These are phyloP conservation scores for Craseonycteris thonglongyai DNA, from an alignment of 2,113 vertebrate genomes.

Conservation along the genomic window DNA sequence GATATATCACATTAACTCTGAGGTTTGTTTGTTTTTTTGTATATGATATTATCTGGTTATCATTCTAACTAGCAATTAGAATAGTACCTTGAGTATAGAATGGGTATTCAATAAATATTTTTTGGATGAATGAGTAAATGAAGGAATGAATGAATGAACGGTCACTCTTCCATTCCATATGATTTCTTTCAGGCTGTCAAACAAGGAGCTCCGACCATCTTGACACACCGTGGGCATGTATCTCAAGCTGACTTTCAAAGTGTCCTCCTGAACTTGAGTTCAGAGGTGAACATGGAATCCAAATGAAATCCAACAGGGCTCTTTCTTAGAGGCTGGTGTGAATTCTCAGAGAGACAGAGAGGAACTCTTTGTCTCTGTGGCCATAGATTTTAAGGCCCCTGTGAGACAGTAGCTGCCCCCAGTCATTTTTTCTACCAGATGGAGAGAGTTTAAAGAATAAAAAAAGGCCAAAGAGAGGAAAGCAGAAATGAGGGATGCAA, in stretches of 20 bases:
- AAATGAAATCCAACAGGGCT: neutral
- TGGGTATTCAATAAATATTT: neutral
- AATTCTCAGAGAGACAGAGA: neutral
- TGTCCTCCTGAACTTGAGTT: neutral
- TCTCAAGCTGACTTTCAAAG: neutral
- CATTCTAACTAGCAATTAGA: neutral
- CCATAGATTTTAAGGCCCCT: neutral
- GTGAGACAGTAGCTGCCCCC: neutral
- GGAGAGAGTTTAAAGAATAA: neutral
- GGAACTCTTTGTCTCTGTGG: neutral
- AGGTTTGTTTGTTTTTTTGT: neutral
- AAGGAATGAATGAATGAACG: neutral
- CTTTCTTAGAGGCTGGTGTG: neutral
- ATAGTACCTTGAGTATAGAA: neutral
- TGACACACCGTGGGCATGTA: fast-evolving
- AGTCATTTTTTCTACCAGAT: neutral
- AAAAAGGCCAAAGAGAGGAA: neutral
- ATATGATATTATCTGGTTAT: neutral
- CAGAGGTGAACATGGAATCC: neutral
- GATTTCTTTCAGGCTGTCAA: neutral
- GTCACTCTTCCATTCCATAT: neutral
- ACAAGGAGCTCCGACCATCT: neutral
- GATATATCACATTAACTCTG: neutral
- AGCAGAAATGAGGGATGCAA: neutral
- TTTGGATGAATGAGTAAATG: neutral